Conservation (phyloP, 2,888 invertebrate genomes). For the Abrostola triplasia region DNA sequence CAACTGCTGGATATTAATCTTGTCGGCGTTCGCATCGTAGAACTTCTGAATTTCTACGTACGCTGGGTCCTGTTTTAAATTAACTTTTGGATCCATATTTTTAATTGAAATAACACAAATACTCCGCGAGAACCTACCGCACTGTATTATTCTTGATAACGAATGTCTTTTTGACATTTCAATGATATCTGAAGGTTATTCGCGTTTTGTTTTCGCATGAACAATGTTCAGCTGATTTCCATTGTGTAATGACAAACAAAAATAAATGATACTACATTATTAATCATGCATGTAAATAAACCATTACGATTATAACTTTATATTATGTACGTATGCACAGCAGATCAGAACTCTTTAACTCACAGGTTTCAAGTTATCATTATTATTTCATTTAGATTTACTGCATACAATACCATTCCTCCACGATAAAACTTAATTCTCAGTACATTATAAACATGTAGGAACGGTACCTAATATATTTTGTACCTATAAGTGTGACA, state of each 20-base stretch:
- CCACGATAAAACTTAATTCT: no score
- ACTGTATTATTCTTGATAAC: constrained; percentile 74
- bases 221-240: constrained; percentile 14
- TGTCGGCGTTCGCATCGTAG: constrained; percentile 91
- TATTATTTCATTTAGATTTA: no score
- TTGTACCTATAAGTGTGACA: no score
- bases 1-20: constrained; percentile 94
- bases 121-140: constrained; percentile 60
- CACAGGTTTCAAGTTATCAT: no score
- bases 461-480: no score
- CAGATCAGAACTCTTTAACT: no score
- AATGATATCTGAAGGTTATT: constrained; percentile 85
- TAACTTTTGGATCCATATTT: constrained; percentile 83
- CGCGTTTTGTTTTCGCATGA: constrained; percentile 67
- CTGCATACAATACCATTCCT: no score
- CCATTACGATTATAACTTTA: no score
- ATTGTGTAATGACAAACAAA: not conserved
- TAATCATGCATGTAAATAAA: no score
- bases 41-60: constrained; percentile 93
- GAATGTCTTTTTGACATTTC: constrained; percentile 84
- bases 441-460: no score
- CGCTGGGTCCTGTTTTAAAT: constrained; percentile 88
- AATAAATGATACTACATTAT: no score
- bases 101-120: constrained; percentile 62
- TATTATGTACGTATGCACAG: no score